phyloP scores from a whole-genome alignment of 2,113 vertebrate genomes.

The Syngnathus floridae region DNA sequence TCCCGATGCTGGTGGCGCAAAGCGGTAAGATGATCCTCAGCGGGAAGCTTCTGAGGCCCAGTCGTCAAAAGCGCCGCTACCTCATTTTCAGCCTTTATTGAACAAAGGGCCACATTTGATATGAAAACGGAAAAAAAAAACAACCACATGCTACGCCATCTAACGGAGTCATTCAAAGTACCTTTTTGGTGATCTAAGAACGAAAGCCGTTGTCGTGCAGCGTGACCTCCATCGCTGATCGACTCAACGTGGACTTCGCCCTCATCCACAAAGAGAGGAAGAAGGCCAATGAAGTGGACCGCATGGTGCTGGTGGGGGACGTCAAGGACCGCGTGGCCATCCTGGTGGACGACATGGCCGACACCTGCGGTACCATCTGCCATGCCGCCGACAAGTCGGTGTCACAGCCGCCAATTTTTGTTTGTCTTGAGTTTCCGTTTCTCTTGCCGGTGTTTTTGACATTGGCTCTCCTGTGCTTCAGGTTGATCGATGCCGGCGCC shows the following conservation, averaged over 20 bases:
- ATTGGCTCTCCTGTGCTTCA: conserved; percentile 30
- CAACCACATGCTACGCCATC: no score
- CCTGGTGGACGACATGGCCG: conserved; percentile 92
- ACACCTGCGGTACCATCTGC: conserved; percentile 93
- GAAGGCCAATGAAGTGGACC: conserved; percentile 92
- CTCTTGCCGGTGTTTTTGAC: background rate
- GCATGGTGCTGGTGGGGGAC: conserved; percentile 92
- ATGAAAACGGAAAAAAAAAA: no score
- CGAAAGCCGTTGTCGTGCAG: conserved; percentile 47
- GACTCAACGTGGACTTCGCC: conserved; percentile 91
- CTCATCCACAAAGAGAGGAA: conserved; percentile 95
- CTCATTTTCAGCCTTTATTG: no score
- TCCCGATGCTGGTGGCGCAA: conserved; percentile 90
- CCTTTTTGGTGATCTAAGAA: no score
- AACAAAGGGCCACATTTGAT: background rate
- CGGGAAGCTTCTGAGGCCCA: background rate
- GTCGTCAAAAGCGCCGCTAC: accelerated
- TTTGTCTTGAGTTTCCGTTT: background rate
- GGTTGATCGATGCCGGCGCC: conserved; percentile 85
- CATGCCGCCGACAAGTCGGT: conserved; percentile 88
- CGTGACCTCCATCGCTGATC: conserved; percentile 91
- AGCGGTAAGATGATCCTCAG: conserved; percentile 69
- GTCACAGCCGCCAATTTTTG: accelerated
- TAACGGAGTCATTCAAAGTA: no score
- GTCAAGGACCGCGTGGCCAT: conserved; percentile 91